Conservation (phyloP, 2,797 vertebrate genomes). For the Synaphobranchus kaupii region DNA sequence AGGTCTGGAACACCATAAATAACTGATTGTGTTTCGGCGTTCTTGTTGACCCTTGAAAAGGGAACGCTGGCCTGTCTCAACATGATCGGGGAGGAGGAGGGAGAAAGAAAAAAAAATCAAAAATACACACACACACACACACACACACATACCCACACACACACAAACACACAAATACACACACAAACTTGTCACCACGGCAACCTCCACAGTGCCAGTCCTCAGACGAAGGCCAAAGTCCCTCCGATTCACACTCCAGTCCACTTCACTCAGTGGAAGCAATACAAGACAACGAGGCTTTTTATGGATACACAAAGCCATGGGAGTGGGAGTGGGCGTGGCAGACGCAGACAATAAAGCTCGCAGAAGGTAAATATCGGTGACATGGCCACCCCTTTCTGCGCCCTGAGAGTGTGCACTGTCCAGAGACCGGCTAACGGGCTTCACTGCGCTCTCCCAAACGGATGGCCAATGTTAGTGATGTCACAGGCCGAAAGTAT, state of each 20-base stretch:
- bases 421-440: background rate
- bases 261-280: background rate
- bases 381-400: background rate
- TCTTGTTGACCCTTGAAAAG: background rate
- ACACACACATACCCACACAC: too few relatives aligned
- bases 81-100: conserved; percentile 1
- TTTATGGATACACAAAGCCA: background rate
- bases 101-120: background rate
- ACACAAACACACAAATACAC: too few relatives aligned
- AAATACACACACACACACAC: background rate
- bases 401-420: background rate
- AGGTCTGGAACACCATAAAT: background rate
- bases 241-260: conserved; percentile 6
- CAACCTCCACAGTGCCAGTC: conserved; percentile 26
- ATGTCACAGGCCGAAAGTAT: background rate
- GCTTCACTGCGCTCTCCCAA: background rate
- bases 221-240: conserved; percentile 32
- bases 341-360: background rate
- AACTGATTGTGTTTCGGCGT: background rate
- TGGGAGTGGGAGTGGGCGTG: too few relatives aligned
- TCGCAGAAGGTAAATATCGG: background rate
- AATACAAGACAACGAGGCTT: background rate
- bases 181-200: conserved; percentile 32
- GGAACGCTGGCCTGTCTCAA: conserved; percentile 4
- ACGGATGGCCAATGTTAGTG: background rate